A percentile compares a stretch with the other conserved stretches of the same genome.
Evolutionary conservation across 2,888 invertebrate species (phyloP).

Genomic region (Leptinotarsa rubiginosa): DNA sequence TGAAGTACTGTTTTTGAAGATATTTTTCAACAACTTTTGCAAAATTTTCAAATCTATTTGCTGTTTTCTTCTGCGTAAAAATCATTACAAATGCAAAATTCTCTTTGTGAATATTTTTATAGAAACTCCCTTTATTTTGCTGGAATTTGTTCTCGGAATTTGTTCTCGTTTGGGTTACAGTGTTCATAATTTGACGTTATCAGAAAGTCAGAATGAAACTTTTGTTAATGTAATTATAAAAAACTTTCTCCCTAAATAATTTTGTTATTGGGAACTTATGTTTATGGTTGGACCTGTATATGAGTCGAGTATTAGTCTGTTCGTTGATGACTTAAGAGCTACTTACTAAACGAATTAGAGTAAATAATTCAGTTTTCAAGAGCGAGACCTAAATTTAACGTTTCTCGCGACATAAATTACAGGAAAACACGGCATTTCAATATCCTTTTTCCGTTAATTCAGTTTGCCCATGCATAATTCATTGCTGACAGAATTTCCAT

Average conservation of each 20-base stretch:
- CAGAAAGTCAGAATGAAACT: too few species aligned
- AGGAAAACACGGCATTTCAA: conserved; percentile 30
- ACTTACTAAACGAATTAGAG: conserved; percentile 27
- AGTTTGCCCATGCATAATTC: conserved; percentile 41
- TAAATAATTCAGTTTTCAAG: conserved; percentile 29
- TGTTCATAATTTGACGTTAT: too few species aligned
- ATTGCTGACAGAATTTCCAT: conserved; percentile 42
- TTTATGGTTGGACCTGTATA: not conserved
- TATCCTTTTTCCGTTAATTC: conserved; percentile 35
- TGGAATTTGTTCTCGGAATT: too few species aligned
- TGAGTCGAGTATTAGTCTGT: not conserved
- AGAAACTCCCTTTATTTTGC: too few species aligned
- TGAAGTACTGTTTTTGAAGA: too few species aligned
- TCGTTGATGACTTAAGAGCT: conserved; percentile 22
- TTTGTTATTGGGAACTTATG: not conserved
- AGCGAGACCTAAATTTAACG: conserved; percentile 32
- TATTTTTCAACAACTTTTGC: too few species aligned
- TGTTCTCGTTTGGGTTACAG: too few species aligned
- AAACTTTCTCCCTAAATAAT: not conserved
- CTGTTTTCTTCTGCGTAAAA: too few species aligned
- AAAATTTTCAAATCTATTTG: too few species aligned
- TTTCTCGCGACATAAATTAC: conserved; percentile 36
- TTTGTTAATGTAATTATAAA: too few species aligned
- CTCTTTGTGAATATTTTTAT: too few species aligned
- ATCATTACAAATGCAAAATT: too few species aligned